phyloP scores from a whole-genome alignment of 2,797 vertebrate genomes.

The Vespertilio murinus region DNA sequence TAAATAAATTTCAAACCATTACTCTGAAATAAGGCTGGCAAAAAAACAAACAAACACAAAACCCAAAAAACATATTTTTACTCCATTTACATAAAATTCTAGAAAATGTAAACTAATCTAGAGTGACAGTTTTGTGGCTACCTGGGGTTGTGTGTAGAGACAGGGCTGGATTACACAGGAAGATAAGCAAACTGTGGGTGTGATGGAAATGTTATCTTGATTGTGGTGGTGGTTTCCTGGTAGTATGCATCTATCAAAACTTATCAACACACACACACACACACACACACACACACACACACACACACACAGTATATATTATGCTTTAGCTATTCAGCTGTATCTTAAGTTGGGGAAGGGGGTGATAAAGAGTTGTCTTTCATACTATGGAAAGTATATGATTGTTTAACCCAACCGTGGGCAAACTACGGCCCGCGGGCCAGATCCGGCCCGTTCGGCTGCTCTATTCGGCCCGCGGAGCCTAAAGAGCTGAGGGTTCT shows the following conservation, averaged over 20 bases:
- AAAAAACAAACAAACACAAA: no score
- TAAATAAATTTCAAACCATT: not conserved
- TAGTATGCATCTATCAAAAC: not conserved
- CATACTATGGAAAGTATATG: no score
- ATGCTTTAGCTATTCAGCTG: not conserved
- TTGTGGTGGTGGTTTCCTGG: not conserved
- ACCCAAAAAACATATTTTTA: not conserved
- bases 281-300: no score
- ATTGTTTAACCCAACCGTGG: no score
- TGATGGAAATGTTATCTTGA: not conserved
- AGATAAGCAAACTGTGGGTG: not conserved
- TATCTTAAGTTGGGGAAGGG: no score
- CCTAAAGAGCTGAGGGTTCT: no score
- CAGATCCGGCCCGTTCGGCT: no score
- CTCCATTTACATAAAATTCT: not conserved
- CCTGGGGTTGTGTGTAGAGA: not conserved
- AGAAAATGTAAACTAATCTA: not conserved
- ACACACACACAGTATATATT: not conserved
- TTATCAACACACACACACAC: not conserved
- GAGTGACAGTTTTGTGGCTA: not conserved
- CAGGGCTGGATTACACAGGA: not conserved
- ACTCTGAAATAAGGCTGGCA: not conserved
- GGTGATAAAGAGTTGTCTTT: not conserved
- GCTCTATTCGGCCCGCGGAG: no score
- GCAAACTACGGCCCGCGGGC: no score